Percentiles rank a stretch among this genome's conserved stretches.
phyloP scores from a whole-genome alignment of 2,113 vertebrate species.

The Anguilla japonica region DNA sequence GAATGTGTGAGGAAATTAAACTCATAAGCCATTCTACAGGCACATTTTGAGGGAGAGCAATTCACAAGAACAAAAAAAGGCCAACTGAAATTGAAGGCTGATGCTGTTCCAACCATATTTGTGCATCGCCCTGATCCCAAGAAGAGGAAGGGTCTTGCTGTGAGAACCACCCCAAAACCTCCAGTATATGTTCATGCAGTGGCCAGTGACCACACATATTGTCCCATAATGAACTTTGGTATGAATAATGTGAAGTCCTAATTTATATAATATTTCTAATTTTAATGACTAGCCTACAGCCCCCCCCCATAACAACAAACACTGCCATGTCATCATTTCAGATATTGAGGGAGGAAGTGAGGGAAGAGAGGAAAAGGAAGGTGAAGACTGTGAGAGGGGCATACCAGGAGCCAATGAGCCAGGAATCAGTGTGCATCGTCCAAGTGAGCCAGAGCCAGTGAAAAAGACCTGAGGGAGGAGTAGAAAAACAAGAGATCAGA shows the following conservation, averaged over 20 bases:
- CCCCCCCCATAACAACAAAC: neutral
- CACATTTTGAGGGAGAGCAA: constrained; percentile 27
- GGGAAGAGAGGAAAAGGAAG: constrained; percentile 16
- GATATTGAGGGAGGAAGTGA: constrained; percentile 14
- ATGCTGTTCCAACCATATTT: constrained; percentile 24
- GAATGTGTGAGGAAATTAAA: constrained; percentile 29
- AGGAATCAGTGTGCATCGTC: neutral
- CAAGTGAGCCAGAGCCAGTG: constrained; percentile 20
- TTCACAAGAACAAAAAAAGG: constrained; percentile 22
- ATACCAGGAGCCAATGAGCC: neutral
- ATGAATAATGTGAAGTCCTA: neutral
- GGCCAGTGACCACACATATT: constrained; percentile 18
- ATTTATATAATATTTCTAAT: neutral
- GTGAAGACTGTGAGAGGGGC: neutral
- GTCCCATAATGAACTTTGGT: constrained; percentile 8
- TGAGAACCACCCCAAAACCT: neutral
- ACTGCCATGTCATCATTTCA: constrained; percentile 18
- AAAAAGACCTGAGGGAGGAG: constrained; percentile 11
- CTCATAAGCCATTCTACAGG: constrained; percentile 1
- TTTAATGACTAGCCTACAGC: neutral
- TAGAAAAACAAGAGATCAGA: constrained; percentile 4
- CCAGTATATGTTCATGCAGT: constrained; percentile 6
- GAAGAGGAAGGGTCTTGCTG: constrained; percentile 17
- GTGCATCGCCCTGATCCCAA: neutral
- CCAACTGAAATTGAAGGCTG: neutral